Base-by-base conservation (phyloP, 2,888 invertebrate genomes). In the Lamellibrachia columna region DNA sequence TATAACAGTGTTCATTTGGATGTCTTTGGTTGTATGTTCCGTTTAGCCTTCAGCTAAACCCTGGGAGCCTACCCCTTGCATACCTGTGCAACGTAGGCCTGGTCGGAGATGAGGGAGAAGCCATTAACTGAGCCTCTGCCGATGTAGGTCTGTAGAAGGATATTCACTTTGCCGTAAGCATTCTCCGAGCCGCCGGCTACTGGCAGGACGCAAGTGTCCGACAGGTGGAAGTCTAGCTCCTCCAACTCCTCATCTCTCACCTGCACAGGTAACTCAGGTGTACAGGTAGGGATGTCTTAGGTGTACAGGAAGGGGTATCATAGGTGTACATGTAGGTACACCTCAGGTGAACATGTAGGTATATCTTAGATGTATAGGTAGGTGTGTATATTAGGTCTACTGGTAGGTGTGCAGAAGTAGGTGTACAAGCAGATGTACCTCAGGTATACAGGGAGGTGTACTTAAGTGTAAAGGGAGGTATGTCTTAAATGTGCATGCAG, bases 191-290 rank as follows among this genome's bases (percentile, higher is more conserved):
- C 98, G 8, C 98, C 98, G 94, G 98, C 97, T 8, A 98, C 98
- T 53, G 97, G 97, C 55, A 98, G 94, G 95, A 98, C 98, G 95
- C 99, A 98, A 95, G 97, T 97, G 28, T 98, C 97, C 58, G 97
- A 97, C 58, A 97, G 97, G 40, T 99, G 97, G 91, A 97, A 97
- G 96, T 99, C 98, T 92, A 99, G 96, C 96, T 99, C 99, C 22
- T 98, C 97, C 95, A 99, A 96, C 96, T 99, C 99, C 96, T 99
- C 99, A 96, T 99, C 99, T 92, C 99, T 97, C 0, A 99, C 98
- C 98, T 98, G 90, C 40, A 52, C 28, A 92, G 52, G n/a, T 92
- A 92, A 55, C 90, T 52, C 60, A 52, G 52, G 75, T 52, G 91
- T 40, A 93, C 58, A 58, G 58, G 58, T 15, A 60, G 60, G 60